Conservation (phyloP, 1,140 invertebrate genomes). For the Galendromus occidentalis region DNA sequence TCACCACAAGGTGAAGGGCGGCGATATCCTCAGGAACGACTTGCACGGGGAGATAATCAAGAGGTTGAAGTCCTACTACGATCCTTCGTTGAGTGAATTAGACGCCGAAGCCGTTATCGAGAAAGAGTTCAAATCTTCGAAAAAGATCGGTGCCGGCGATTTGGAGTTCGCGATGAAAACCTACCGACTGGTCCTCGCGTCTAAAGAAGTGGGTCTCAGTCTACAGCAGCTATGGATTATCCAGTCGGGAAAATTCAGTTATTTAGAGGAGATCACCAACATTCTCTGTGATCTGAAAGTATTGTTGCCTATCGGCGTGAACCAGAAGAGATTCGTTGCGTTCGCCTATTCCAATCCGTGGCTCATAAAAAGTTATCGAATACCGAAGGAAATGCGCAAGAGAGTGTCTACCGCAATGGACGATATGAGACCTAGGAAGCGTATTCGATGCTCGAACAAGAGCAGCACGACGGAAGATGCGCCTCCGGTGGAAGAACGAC, state of each 20-base stretch:
- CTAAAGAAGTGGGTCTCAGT: neutral
- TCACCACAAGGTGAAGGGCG: neutral
- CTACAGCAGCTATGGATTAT: slow-evolving; percentile 3
- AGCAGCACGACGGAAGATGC: neutral
- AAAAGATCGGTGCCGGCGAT: neutral
- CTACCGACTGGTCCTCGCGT: neutral
- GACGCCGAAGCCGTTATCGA: neutral
- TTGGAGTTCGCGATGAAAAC: neutral
- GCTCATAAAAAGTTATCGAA: slow-evolving; percentile 4
- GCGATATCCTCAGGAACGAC: neutral
- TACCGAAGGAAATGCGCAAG: slow-evolving; percentile 2
- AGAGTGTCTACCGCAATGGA: neutral
- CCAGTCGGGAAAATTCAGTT: neutral
- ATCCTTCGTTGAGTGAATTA: neutral
- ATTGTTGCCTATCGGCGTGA: neutral
- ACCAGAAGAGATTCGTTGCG: neutral
- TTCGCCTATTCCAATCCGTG: neutral
- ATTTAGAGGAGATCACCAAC: neutral
- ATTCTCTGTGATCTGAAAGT: neutral
- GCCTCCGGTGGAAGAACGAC: neutral
- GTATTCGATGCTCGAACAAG: slow-evolving; percentile 13
- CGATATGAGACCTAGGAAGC: neutral
- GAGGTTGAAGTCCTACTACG: neutral
- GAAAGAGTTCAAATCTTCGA: neutral
- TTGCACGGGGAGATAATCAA: neutral